Evolutionary conservation across 1,140 invertebrate genomes (phyloP).

Genomic region (Samia ricini): DNA sequence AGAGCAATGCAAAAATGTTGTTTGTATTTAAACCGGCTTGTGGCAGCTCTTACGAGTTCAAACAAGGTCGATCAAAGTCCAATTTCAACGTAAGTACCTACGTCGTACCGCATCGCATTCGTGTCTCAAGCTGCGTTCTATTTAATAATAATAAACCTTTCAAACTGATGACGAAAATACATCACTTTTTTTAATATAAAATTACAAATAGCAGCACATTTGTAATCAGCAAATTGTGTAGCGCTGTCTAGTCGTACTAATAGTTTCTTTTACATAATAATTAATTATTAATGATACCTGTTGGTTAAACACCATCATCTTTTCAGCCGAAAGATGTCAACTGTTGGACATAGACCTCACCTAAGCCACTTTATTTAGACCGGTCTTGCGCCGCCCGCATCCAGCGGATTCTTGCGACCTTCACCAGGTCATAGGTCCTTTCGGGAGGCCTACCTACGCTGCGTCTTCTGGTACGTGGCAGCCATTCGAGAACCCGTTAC

Average conservation of each 20-base stretch:
- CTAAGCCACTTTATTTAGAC: too few species aligned
- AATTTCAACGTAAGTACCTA: conserved; percentile 18
- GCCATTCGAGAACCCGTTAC: too few species aligned
- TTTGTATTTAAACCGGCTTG: conserved; percentile 4
- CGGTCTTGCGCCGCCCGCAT: too few species aligned
- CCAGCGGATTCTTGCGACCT: too few species aligned
- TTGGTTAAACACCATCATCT: too few species aligned
- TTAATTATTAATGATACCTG: too few species aligned
- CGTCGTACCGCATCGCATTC: conserved; percentile 15
- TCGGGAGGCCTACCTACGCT: too few species aligned
- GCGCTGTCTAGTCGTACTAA: not conserved
- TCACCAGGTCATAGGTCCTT: too few species aligned
- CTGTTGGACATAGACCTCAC: too few species aligned
- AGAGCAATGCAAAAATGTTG: conserved; percentile 6
- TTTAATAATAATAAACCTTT: not conserved
- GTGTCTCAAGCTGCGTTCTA: not conserved
- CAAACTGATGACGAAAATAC: conserved; percentile 9
- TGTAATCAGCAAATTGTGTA: not conserved
- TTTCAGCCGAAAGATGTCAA: too few species aligned
- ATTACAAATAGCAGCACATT: not conserved
- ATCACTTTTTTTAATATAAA: not conserved
- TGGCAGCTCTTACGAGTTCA: conserved; percentile 21
- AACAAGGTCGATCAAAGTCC: conserved; percentile 57
- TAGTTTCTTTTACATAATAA: too few species aligned
- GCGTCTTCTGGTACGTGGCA: too few species aligned